A percentile compares a stretch with the other conserved stretches of the same genome.
Evolutionary conservation across 2,113 vertebrate genomes (phyloP).

Genomic region (Neolamprologus cancellatus): DNA sequence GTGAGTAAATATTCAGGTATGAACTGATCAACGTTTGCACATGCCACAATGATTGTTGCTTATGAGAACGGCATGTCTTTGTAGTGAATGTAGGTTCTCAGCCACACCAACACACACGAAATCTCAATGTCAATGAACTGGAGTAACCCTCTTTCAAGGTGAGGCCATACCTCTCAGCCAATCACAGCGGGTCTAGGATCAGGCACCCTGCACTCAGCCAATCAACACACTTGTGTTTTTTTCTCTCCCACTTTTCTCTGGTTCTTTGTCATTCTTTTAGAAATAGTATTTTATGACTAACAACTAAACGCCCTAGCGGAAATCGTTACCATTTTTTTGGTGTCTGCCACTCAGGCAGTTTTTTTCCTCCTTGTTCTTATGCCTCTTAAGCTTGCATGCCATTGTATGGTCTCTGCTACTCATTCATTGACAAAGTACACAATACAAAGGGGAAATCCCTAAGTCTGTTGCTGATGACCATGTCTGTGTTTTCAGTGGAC

Average conservation of each 20-base stretch:
- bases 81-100: neutral
- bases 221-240: constrained; percentile 49
- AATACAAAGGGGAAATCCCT: constrained; percentile 18
- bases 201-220: constrained; percentile 64
- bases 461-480: neutral
- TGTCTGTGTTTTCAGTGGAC: constrained; percentile 1
- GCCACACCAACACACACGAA: neutral
- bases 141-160: constrained; percentile 69
- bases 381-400: constrained; percentile 13
- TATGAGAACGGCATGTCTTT: neutral
- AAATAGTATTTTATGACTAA: constrained; percentile 52
- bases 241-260: neutral
- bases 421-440: constrained; percentile 55
- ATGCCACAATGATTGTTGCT: neutral
- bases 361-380: neutral
- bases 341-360: neutral
- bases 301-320: constrained; percentile 34
- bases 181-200: constrained; percentile 58
- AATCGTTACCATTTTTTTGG: constrained; percentile 17
- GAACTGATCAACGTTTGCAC: neutral
- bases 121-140: constrained; percentile 60
- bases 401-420: constrained; percentile 48
- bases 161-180: constrained; percentile 66
- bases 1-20: constrained; percentile 11
- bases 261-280: constrained; percentile 30